A percentile compares a stretch with the other conserved stretches of the same genome.
phyloP scores from a whole-genome alignment of 2,113 vertebrate genomes.

The Opisthocomus hoazin region DNA sequence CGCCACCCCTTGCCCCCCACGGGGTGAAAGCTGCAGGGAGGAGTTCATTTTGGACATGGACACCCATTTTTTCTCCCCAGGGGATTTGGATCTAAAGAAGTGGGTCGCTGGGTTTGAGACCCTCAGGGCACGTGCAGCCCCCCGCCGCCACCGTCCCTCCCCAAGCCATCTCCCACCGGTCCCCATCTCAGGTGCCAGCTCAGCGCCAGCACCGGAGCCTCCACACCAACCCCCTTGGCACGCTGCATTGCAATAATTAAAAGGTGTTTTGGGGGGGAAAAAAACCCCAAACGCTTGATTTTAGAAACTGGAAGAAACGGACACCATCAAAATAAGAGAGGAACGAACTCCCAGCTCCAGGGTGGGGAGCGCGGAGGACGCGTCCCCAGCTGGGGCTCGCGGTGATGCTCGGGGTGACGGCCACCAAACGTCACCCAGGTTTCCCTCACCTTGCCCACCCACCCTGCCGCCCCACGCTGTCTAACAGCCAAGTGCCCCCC shows the following conservation, averaged over 20 bases:
- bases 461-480: neutral
- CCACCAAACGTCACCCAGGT: fast-evolving
- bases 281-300: fast-evolving
- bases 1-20: fast-evolving
- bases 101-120: neutral
- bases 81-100: neutral
- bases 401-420: neutral
- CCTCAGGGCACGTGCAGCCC: neutral
- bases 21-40: neutral
- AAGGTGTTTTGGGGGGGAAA: neutral
- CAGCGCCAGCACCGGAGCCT: fast-evolving
- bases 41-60: neutral
- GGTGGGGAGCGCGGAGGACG: fast-evolving
- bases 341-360: neutral
- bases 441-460: fast-evolving
- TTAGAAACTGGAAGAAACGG: neutral
- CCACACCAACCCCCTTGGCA: neutral
- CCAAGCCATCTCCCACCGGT: neutral
- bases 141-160: neutral
- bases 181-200: neutral
- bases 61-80: neutral
- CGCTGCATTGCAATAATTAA: neutral
- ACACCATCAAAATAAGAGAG: neutral
- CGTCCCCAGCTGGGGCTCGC: fast-evolving
- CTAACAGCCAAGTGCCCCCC: neutral